Conservation (phyloP, 1,140 invertebrate genomes). For the Caenorhabditis latens region DNA sequence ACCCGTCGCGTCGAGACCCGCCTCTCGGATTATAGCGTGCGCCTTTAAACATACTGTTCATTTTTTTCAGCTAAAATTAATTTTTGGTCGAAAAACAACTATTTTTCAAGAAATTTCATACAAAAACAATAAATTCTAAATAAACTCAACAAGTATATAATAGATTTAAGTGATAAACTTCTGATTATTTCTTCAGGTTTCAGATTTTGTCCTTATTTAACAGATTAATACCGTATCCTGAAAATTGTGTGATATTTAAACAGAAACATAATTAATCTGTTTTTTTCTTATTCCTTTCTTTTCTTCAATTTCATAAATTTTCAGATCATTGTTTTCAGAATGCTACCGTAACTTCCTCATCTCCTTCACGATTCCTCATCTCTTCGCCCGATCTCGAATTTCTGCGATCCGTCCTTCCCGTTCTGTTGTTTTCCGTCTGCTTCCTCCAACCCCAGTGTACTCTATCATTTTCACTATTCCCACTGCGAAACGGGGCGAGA, state of each 20-base stretch:
- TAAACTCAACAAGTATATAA: too few species aligned
- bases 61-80: neutral
- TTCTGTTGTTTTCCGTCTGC: conserved; percentile 7
- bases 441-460: neutral
- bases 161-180: too few species aligned
- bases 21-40: neutral
- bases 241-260: too few species aligned
- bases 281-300: neutral
- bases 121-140: too few species aligned
- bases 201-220: too few species aligned
- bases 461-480: neutral
- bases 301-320: neutral
- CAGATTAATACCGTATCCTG: too few species aligned
- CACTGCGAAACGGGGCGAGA: conserved; percentile 31
- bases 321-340: neutral
- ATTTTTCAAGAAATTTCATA: neutral
- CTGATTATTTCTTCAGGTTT: too few species aligned
- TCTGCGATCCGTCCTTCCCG: neutral
- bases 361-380: neutral
- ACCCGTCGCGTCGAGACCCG: neutral
- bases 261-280: too few species aligned
- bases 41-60: neutral
- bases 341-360: neutral
- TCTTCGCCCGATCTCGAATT: neutral
- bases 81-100: neutral